phyloP scores from a whole-genome alignment of 2,888 invertebrate genomes.

The Lypha dubia region DNA sequence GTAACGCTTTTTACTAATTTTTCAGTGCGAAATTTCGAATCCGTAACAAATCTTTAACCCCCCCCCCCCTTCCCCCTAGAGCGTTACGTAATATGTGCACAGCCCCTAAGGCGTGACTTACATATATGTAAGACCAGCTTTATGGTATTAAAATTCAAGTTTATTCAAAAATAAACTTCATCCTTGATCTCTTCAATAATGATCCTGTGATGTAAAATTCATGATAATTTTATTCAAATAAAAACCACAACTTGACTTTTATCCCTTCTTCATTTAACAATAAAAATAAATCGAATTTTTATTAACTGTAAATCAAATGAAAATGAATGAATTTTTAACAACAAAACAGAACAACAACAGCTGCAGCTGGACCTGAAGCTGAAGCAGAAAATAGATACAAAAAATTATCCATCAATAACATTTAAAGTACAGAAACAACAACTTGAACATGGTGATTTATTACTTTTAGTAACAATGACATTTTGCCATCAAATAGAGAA shows the following conservation, averaged over 20 bases:
- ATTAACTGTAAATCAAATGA: slow-evolving; percentile 69
- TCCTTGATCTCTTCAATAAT: not conserved
- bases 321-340: slow-evolving; percentile 45
- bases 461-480: slow-evolving; percentile 66
- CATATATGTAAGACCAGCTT: not conserved
- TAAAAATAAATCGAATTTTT: slow-evolving; percentile 65
- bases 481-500: slow-evolving; percentile 61
- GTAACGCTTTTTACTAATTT: too few species aligned
- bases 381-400: not conserved
- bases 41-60: too few species aligned
- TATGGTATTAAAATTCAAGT: not conserved
- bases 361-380: too few species aligned
- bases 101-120: too few species aligned
- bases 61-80: too few species aligned
- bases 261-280: slow-evolving; percentile 38
- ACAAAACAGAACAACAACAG: slow-evolving; percentile 23
- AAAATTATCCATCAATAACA: slow-evolving; percentile 72
- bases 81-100: too few species aligned
- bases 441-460: slow-evolving; percentile 67
- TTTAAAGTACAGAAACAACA: slow-evolving; percentile 70
- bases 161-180: not conserved
- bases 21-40: too few species aligned
- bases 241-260: slow-evolving; percentile 34
- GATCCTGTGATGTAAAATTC: not conserved
- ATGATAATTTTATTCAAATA: slow-evolving; percentile 5